Evolutionary conservation across 2,797 vertebrate genomes (phyloP).

Genomic region (Salmo trutta): DNA sequence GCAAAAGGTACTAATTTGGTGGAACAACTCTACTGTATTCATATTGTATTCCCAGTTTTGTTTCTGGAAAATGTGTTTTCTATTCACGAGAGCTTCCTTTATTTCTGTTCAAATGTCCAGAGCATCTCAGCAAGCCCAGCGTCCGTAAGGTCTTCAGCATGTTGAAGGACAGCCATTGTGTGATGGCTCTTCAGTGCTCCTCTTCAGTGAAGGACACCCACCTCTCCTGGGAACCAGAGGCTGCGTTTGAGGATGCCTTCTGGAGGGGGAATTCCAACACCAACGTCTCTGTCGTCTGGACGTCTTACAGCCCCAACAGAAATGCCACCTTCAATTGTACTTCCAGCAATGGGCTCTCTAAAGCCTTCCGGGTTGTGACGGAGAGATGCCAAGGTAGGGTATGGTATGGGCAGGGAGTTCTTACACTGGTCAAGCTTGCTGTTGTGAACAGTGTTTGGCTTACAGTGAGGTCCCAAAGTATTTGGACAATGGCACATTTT

Average conservation of each 20-base stretch:
- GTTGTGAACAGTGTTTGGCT: too few species aligned
- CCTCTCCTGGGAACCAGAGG: conserved; percentile 33
- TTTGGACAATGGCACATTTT: too few species aligned
- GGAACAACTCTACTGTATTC: neutral
- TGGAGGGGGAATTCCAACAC: accelerated
- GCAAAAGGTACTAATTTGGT: neutral
- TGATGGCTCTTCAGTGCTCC: conserved; percentile 26
- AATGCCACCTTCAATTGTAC: conserved; percentile 33
- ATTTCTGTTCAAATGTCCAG: conserved; percentile 38
- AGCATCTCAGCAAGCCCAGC: conserved; percentile 26
- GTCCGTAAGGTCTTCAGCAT: accelerated
- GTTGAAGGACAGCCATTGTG: accelerated
- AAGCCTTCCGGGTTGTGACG: accelerated
- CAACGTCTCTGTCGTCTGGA: neutral
- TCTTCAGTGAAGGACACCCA: accelerated
- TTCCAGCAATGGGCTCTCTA: neutral
- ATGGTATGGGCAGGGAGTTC: too few species aligned
- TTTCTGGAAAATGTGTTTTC: neutral
- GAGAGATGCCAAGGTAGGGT: conserved; percentile 33
- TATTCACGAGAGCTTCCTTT: neutral
- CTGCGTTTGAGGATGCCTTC: accelerated
- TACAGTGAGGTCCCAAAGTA: too few species aligned
- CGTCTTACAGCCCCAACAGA: neutral
- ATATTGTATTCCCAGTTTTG: neutral
- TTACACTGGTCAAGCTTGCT: too few species aligned